phyloP scores from a whole-genome alignment of 2,113 vertebrate species.

The Athene noctua region DNA sequence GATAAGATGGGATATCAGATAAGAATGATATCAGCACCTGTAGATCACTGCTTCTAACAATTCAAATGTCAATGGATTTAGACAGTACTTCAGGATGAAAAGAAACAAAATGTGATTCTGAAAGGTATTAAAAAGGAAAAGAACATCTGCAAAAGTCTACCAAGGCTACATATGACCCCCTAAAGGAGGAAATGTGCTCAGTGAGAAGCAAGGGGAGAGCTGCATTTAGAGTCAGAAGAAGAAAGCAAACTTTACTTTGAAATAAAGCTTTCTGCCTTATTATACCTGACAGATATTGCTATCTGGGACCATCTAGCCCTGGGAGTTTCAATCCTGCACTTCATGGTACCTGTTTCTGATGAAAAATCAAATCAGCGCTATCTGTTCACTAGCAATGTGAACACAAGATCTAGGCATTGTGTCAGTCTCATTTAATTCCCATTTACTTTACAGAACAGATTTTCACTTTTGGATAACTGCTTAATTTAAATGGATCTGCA shows the following conservation, averaged over 20 bases:
- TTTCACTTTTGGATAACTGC: neutral
- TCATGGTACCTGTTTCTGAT: neutral
- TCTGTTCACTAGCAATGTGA: neutral
- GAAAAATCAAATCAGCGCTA: neutral
- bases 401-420: neutral
- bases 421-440: neutral
- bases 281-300: neutral
- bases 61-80: neutral
- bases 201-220: neutral
- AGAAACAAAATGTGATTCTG: neutral
- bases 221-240: neutral
- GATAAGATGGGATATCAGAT: neutral
- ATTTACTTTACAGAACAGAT: neutral
- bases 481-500: neutral
- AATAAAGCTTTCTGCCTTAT: neutral
- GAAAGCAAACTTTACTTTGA: neutral
- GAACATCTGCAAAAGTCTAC: neutral
- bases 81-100: neutral
- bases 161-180: neutral
- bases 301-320: neutral
- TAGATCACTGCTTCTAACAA: neutral
- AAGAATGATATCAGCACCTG: neutral
- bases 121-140: neutral
- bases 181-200: neutral
- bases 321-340: neutral